A percentile compares a stretch with the other conserved stretches of the same genome.
Conservation (phyloP, 2,797 vertebrate genomes). For the Lerista edwardsae region DNA sequence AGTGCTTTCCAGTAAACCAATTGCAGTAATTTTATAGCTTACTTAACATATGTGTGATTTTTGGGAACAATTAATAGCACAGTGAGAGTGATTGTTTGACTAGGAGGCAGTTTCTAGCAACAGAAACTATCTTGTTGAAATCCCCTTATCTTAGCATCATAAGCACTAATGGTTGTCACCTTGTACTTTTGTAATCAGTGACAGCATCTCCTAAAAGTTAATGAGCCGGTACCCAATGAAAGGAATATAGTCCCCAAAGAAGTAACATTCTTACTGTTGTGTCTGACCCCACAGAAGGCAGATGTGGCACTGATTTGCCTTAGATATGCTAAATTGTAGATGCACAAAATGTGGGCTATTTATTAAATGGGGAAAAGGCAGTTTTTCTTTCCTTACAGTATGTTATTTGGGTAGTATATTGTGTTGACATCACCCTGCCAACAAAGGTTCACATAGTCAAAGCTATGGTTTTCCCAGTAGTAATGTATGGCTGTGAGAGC, state of each 20-base stretch:
- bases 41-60: conserved; percentile 40
- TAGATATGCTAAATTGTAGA: conserved; percentile 1
- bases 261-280: conserved; percentile 17
- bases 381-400: not conserved
- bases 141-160: conserved; percentile 36
- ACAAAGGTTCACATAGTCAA: too few species aligned
- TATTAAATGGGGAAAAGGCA: not conserved
- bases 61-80: conserved; percentile 42
- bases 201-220: conserved; percentile 41
- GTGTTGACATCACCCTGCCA: too few species aligned
- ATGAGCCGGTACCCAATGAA: conserved; percentile 25
- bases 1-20: conserved; percentile 6
- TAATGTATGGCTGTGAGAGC: too few species aligned
- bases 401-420: too few species aligned
- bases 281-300: not conserved
- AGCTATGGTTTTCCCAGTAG: too few species aligned
- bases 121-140: conserved; percentile 38
- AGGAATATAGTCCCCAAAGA: conserved; percentile 17
- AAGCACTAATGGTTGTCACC: conserved; percentile 44
- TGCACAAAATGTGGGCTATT: not conserved
- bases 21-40: conserved; percentile 34
- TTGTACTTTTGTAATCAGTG: conserved; percentile 40
- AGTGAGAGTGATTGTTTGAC: conserved; percentile 29
- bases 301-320: not conserved
- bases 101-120: conserved; percentile 3